Percentiles rank a stretch among this genome's conserved stretches.
Evolutionary conservation across 2,888 invertebrate genomes (phyloP).

Genomic region (Apamea crenata): DNA sequence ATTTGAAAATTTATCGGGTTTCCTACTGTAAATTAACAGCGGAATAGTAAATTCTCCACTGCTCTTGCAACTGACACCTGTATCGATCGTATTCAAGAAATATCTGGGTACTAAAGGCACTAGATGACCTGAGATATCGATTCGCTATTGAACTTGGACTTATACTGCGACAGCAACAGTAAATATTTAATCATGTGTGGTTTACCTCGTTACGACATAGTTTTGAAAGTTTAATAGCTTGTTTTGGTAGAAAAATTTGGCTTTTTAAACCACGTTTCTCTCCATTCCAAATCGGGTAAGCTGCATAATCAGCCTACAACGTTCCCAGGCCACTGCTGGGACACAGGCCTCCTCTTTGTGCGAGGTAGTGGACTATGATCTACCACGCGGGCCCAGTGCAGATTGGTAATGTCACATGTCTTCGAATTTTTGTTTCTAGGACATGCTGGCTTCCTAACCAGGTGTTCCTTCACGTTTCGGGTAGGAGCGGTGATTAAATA

Average conservation of each 20-base stretch:
- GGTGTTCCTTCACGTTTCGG: neutral
- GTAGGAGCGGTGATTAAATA: neutral
- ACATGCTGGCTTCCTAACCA: neutral
- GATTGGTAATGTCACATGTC: too few relatives aligned
- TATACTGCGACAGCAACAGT: neutral
- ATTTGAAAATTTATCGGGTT: too few relatives aligned
- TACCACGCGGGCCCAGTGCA: neutral
- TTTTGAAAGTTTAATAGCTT: neutral
- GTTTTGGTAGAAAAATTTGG: neutral
- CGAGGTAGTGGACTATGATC: neutral
- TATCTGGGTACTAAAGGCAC: neutral
- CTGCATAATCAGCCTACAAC: neutral
- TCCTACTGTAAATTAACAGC: too few relatives aligned
- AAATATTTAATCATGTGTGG: slow-evolving; percentile 20
- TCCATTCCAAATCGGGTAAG: neutral
- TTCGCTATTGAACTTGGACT: slow-evolving; percentile 32
- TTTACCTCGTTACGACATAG: neutral
- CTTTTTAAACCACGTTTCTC: neutral
- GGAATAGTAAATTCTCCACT: neutral
- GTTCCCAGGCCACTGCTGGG: neutral
- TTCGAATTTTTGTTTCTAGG: neutral
- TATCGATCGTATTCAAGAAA: slow-evolving; percentile 20
- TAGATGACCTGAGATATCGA: slow-evolving; percentile 9
- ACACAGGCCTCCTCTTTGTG: neutral
- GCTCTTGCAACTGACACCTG: neutral